Base-by-base conservation (phyloP, 2,888 invertebrate genomes). In the Agriotes lineatus region DNA sequence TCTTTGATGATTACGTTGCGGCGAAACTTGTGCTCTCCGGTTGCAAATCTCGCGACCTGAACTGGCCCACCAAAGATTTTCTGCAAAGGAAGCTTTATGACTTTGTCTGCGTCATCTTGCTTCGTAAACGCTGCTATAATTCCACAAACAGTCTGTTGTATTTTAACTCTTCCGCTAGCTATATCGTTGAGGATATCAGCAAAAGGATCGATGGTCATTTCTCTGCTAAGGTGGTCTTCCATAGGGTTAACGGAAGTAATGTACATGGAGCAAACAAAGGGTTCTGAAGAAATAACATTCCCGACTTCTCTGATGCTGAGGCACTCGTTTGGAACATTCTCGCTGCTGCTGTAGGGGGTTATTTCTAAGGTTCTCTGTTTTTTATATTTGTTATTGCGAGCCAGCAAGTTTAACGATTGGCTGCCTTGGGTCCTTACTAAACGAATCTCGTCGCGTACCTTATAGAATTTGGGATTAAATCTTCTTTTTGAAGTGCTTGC, bases 11-110 rank as follows among this genome's bases (percentile, higher is more conserved):
- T 74, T 5, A 86, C 80, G 2, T 72, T 73, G 50, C 85, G 84
- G 19, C 82, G 81, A 67, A 85, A 85, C 39, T 82, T 78, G 1
- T 82, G 78, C 69, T 83, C 83, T 62, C 81, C 79, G n/a, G 82
- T 82, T 33, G 81, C 82, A 72, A 86, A 82, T 67, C 84, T 81
- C 0, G 84, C 85, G 9, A 85, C 85, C 78, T 85, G 85, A 37
- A 86, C 82, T 2, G 86, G 84, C 33, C 81, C 82, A 33, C 81
- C 80, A 56, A 86, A 84, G 25, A 84, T 77, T 22, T 81, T 79
- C 0, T 84, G 83, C 5, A 86, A 74, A 67, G 85, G 82, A 2
- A 82, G 78, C 14, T 80, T 80, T 58, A 86, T 76, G 0, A 85
- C 72, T 67, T 82, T 84, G 14, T 85, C 84, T 1, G 85, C 84